phyloP scores from a whole-genome alignment of 2,888 invertebrate species.

The Acronicta aceris region DNA sequence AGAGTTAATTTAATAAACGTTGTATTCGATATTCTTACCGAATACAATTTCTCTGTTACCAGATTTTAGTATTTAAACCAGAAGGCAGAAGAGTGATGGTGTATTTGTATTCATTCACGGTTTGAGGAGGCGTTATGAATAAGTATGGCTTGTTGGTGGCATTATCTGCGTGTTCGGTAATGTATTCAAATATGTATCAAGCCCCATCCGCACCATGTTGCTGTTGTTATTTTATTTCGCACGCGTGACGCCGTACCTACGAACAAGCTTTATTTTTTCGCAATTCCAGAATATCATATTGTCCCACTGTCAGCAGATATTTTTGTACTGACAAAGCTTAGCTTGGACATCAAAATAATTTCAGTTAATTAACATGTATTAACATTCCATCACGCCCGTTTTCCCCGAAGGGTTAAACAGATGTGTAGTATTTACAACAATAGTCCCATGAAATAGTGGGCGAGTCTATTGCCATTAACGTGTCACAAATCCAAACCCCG shows the following conservation, averaged over 20 bases:
- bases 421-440: background rate
- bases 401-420: background rate
- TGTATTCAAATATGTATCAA: slow-evolving; percentile 89
- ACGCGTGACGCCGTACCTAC: slow-evolving; percentile 79
- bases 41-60: slow-evolving; percentile 19
- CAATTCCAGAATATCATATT: slow-evolving; percentile 75
- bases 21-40: background rate
- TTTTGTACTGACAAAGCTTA: slow-evolving; percentile 52
- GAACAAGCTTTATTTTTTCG: slow-evolving; percentile 80
- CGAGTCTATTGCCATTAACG: no score
- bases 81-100: slow-evolving; percentile 38
- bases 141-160: slow-evolving; percentile 82
- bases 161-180: slow-evolving; percentile 87
- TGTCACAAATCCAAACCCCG: no score
- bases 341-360: slow-evolving; percentile 18
- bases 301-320: slow-evolving; percentile 63
- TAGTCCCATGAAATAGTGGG: no score
- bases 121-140: slow-evolving; percentile 84
- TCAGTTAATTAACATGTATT: background rate
- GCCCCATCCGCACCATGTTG: slow-evolving; percentile 85
- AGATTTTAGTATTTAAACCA: slow-evolving; percentile 32
- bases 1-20: no score
- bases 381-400: background rate
- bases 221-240: slow-evolving; percentile 87
- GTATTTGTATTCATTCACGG: slow-evolving; percentile 81